A percentile compares a stretch with the other conserved stretches of the same genome.
Evolutionary conservation across 2,888 invertebrate species (phyloP).

Genomic region (Andrena haemorrhoa): DNA sequence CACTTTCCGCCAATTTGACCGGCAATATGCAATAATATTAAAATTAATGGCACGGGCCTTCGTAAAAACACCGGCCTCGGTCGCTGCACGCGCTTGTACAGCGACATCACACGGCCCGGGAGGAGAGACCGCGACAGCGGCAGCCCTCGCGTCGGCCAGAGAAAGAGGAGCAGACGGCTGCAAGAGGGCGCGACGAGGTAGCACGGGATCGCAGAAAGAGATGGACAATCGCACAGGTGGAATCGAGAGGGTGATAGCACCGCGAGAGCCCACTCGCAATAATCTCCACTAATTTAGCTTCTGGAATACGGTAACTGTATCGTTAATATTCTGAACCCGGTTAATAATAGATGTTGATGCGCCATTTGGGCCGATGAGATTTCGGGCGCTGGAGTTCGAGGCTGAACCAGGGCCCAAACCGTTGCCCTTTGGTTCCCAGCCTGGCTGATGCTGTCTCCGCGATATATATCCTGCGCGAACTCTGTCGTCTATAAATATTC

Average conservation of each 20-base stretch:
- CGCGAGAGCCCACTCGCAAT: constrained; percentile 82
- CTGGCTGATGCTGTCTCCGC: constrained; percentile 66
- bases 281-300: constrained; percentile 84
- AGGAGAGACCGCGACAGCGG: constrained; percentile 46
- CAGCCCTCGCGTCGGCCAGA: constrained; percentile 41
- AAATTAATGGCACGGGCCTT: constrained; percentile 75
- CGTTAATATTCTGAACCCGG: constrained; percentile 84
- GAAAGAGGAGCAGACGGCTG: constrained; percentile 55
- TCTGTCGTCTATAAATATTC: constrained; percentile 81
- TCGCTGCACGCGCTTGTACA: constrained; percentile 36
- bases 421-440: constrained; percentile 61
- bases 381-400: constrained; percentile 82
- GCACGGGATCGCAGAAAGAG: constrained; percentile 49
- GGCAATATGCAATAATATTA: constrained; percentile 80
- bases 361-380: constrained; percentile 85
- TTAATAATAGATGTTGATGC: constrained; percentile 85
- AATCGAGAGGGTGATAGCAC: constrained; percentile 64
- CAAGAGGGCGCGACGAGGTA: constrained; percentile 58
- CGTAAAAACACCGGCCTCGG: constrained; percentile 67
- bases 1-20: constrained; percentile 75
- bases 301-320: constrained; percentile 84
- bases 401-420: constrained; percentile 78
- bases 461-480: constrained; percentile 70
- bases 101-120: constrained; percentile 14
- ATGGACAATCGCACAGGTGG: constrained; percentile 43